A percentile compares a stretch with the other conserved stretches of the same genome.
Evolutionary conservation across 2,113 vertebrate genomes (phyloP).

Genomic region (Furnarius figulus): DNA sequence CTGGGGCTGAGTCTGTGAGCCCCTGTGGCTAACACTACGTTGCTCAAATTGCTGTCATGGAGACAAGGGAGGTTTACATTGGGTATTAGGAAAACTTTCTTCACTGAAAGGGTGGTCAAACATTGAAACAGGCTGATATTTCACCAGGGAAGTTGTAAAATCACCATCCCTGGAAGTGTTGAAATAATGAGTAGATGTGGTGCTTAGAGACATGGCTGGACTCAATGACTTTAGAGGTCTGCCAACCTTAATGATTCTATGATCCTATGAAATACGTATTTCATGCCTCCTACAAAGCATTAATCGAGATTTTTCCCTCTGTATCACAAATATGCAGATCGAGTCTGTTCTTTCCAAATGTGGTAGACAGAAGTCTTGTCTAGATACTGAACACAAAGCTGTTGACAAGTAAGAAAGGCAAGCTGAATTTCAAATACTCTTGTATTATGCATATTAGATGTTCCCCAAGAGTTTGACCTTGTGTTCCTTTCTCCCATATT

Average conservation of each 20-base stretch:
- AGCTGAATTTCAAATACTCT: not conserved
- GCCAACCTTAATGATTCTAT: not conserved
- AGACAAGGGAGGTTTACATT: not conserved
- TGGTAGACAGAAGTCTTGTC: not conserved
- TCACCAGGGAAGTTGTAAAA: not conserved
- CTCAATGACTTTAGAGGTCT: too few species aligned
- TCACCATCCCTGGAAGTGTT: not conserved
- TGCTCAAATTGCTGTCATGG: not conserved
- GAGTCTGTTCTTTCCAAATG: not conserved
- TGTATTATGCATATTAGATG: not conserved
- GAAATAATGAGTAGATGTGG: fast-evolving
- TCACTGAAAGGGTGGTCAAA: not conserved
- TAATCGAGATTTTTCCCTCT: not conserved
- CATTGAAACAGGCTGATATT: not conserved
- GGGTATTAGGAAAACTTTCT: too few species aligned
- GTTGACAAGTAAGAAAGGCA: not conserved
- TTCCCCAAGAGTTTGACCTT: not conserved
- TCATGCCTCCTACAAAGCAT: not conserved
- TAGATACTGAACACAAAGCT: not conserved
- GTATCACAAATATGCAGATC: not conserved
- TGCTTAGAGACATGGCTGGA: too few species aligned
- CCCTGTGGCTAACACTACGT: not conserved
- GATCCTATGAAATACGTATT: not conserved
- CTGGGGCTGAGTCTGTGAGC: not conserved
- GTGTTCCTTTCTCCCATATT: not conserved